phyloP scores from a whole-genome alignment of 1,140 invertebrate species.

The Medauroidea extradentata region DNA sequence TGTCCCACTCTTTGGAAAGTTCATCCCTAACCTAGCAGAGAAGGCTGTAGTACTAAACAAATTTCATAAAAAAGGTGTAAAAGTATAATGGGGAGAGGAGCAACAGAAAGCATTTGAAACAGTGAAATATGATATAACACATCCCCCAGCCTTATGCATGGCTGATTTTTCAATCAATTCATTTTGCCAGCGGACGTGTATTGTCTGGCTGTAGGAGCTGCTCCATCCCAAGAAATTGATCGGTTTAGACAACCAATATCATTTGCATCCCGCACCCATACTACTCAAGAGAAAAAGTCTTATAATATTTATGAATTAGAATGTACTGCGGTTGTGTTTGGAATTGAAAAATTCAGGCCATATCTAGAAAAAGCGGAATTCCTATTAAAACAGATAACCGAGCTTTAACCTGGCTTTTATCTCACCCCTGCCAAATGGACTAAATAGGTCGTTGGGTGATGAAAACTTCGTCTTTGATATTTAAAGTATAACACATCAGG shows the following conservation, averaged over 20 bases:
- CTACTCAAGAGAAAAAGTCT: conserved; percentile 38
- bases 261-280: conserved; percentile 39
- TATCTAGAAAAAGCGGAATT: conserved; percentile 34
- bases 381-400: neutral
- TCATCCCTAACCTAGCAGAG: conserved; percentile 31
- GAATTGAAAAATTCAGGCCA: conserved; percentile 41
- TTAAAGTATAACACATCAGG: neutral
- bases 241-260: conserved; percentile 22
- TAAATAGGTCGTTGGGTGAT: neutral
- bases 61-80: conserved; percentile 20
- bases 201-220: conserved; percentile 31
- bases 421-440: neutral
- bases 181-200: conserved; percentile 37
- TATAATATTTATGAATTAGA: conserved; percentile 42
- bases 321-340: conserved; percentile 41
- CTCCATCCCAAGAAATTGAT: conserved; percentile 32
- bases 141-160: conserved; percentile 31
- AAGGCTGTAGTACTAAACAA: conserved; percentile 34
- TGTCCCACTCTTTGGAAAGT: neutral
- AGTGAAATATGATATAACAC: conserved; percentile 28
- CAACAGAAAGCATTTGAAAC: conserved; percentile 34
- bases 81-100: conserved; percentile 31
- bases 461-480: neutral
- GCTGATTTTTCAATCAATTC: conserved; percentile 37
- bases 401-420: neutral